Base-by-base conservation (phyloP, 2,888 invertebrate genomes). In the Leucophora obtusa region DNA sequence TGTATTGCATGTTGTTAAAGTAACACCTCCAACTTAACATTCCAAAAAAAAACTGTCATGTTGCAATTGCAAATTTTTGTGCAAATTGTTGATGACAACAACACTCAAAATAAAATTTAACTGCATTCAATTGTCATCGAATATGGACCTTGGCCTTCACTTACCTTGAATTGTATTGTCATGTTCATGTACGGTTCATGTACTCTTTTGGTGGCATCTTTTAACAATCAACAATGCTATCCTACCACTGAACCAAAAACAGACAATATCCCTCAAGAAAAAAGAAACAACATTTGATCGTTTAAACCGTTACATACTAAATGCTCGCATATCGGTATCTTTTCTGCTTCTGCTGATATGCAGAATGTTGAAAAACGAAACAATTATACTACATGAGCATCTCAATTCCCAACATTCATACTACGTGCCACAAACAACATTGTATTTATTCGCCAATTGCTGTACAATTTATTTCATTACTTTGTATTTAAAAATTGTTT, bases 101-200 rank as follows among this genome's bases (percentile, higher is more conserved):
- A 38, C 71, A 60, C 21, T 76, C 73, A 54, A 65, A 59, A 53
- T 63, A 18, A 43, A 60, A 60, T 70, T 63, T 17, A 71, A 71
- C 76, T 65, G 70, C 53, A 56, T 28, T 28, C 28, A 71, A 72
- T 65, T 66, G 33, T 58, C 59, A 62, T 43, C 51, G 88, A 58
- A 73, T 77, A 28, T 28, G 28, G 81, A 87, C 89, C 89, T 89
- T 89, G 89, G 89, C 89, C 89, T 89, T 89, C 89, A 87, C 85
- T 89, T 86, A 89, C 89, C 89, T 89, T 89, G 89, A 87, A 87
- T 87, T 84, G 83, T 83, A 59, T 68, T 80, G 72, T 66, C 72
- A 75, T 82, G 78, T 75, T 68, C 71, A 59, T 50, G 51, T 59
- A 18, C 50, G 59, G 69, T 50, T 50, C 65, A 72, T 76, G 63